phyloP scores from a whole-genome alignment of 2,113 vertebrate genomes.

The Eleginops maclovinus region DNA sequence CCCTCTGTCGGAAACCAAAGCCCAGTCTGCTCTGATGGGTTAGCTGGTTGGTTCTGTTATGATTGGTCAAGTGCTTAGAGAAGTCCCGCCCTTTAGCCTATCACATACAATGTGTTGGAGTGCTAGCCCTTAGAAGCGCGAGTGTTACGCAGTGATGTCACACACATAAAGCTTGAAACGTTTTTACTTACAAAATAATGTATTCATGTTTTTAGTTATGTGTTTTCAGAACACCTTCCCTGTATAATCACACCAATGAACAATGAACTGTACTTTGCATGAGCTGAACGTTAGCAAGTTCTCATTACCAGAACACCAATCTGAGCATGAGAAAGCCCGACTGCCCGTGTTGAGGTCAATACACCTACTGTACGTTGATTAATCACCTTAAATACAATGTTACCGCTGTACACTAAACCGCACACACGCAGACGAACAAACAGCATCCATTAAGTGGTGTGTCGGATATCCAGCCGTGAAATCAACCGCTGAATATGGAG shows the following conservation, averaged over 20 bases:
- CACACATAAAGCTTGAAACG: too few relatives aligned
- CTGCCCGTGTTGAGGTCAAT: constrained; percentile 32
- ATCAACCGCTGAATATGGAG: constrained; percentile 78
- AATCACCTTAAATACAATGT: constrained; percentile 61
- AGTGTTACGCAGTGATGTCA: too few relatives aligned
- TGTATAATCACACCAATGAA: constrained; percentile 1
- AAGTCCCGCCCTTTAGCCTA: too few relatives aligned
- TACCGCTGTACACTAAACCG: constrained; percentile 40
- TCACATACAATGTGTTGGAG: too few relatives aligned
- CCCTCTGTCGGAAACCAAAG: too few relatives aligned
- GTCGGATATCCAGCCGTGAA: constrained; percentile 73
- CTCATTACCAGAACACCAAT: constrained; percentile 46
- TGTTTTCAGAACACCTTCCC: background rate
- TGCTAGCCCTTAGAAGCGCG: too few relatives aligned
- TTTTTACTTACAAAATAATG: background rate
- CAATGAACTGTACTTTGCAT: background rate
- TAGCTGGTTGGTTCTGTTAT: too few relatives aligned
- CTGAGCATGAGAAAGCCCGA: constrained; percentile 8
- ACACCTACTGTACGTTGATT: constrained; percentile 57
- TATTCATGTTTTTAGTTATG: background rate
- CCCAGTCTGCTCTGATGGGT: too few relatives aligned
- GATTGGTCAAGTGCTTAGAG: too few relatives aligned
- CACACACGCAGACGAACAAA: constrained; percentile 28
- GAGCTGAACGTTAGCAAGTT: background rate
- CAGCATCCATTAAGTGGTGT: constrained; percentile 67